Base-by-base conservation (phyloP, 2,113 vertebrate genomes). In the Prolemur simus region DNA sequence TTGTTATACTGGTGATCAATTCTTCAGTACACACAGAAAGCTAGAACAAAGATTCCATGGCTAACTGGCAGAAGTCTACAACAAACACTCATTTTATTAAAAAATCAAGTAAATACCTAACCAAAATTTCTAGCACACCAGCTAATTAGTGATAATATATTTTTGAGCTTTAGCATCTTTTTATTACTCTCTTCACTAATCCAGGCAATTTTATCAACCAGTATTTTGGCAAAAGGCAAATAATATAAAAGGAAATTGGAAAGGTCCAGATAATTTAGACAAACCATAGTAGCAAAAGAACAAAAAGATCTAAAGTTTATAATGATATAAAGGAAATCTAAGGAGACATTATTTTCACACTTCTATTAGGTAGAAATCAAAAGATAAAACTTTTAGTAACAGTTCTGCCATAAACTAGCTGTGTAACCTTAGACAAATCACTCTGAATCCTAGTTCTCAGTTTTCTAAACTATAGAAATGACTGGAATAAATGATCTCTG, bases 21-120 rank as follows among this genome's bases (percentile, higher is more conserved):
- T 88, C 63, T 93, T 81, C 52, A 93, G 58, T 37, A 81, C 12
- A 56, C 56, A 64, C 4, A 92, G 29, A 15, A 82, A 39, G 4
- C 15, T 23, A 74, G 25, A 7, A 88, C 47, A 87, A 52, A 96
- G 32, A 77, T 42, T 39, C 42, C 37, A 37, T 8, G 32, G 63
- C 52, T 63, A 88, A 80, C 45, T 56, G 42, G 37, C 29, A 82
- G 32, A 71, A 17, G 27, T 68, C 49, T 32, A 58, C 45, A 11
- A 93, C 60, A 96, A 89, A 89, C 29, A 88, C 5, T 64, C 49
- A 47, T 8, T 82, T 94, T n/a, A 60, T 45, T 95, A 12, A 92
- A 63, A 94, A 84, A 39, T 68, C 12, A 37, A 74, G 8, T 63
- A 89, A 81, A 94, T 18, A 77, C 9, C 17, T 66, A 84, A 60